Conservation (phyloP, 2,888 invertebrate genomes). For the Melikaiella ostensackeni region DNA sequence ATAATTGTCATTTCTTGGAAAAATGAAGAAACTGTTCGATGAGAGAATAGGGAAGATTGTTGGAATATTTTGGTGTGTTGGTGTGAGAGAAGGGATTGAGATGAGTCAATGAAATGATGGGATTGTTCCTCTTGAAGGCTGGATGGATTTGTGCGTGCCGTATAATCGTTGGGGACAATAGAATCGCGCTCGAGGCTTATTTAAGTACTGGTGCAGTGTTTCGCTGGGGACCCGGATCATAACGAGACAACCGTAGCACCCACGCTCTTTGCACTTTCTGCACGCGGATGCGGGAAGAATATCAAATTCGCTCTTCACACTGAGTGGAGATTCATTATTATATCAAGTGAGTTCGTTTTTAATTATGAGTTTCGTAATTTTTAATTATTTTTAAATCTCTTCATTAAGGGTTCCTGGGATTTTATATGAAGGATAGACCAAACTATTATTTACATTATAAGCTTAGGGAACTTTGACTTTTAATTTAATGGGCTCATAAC, state of each 20-base stretch:
- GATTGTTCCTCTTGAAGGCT: background rate
- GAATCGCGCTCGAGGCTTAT: constrained; percentile 60
- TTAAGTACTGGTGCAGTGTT: constrained; percentile 63
- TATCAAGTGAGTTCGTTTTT: background rate
- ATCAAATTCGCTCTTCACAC: constrained; percentile 61
- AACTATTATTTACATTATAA: no score
- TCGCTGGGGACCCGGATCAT: constrained; percentile 63
- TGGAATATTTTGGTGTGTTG: background rate
- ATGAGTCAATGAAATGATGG: constrained; percentile 18
- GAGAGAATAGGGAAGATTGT: background rate
- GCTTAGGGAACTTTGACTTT: background rate
- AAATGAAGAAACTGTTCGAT: constrained; percentile 19
- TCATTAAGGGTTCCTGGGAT: background rate
- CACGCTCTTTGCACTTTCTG: constrained; percentile 58
- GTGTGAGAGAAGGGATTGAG: background rate
- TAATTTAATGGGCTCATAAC: background rate
- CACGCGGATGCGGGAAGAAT: constrained; percentile 69
- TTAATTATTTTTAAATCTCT: background rate
- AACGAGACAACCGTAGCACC: constrained; percentile 54
- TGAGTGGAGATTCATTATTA: background rate
- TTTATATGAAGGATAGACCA: background rate
- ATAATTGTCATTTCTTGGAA: constrained; percentile 65
- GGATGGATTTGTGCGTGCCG: constrained; percentile 37
- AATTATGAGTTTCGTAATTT: background rate
- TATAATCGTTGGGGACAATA: constrained; percentile 56